phyloP scores from a whole-genome alignment of 2,797 vertebrate genomes.

The Rousettus madagascariensis region DNA sequence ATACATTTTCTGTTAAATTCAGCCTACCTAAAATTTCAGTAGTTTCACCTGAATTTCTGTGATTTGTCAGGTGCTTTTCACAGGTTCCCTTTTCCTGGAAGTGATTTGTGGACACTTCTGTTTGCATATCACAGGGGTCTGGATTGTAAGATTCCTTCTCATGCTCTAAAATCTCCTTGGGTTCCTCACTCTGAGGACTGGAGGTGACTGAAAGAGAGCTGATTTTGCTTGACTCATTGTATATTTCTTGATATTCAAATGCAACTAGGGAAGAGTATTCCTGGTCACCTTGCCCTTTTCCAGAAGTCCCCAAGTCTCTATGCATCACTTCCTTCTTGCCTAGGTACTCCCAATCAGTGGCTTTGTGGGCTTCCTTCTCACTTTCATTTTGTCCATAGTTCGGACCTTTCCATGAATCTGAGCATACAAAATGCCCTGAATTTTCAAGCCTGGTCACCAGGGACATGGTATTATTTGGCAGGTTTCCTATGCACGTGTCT shows the following conservation, averaged over 20 bases:
- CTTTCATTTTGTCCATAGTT: slow-evolving; percentile 22
- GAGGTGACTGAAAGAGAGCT: neutral
- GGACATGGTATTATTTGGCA: slow-evolving; percentile 81
- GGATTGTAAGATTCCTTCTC: neutral
- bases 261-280: slow-evolving; percentile 67
- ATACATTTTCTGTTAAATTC: slow-evolving; percentile 52
- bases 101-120: slow-evolving; percentile 77
- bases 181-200: slow-evolving; percentile 59
- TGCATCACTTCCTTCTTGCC: slow-evolving; percentile 5
- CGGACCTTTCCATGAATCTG: slow-evolving; percentile 73
- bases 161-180: neutral
- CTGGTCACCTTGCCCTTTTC: slow-evolving; percentile 39
- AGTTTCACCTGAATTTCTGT: slow-evolving; percentile 41
- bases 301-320: slow-evolving; percentile 47
- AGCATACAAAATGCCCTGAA: slow-evolving; percentile 78
- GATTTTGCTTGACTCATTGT: slow-evolving; percentile 34
- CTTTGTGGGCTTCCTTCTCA: slow-evolving; percentile 56
- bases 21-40: slow-evolving; percentile 29
- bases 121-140: slow-evolving; percentile 54
- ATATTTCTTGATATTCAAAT: slow-evolving; percentile 39
- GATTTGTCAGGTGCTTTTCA: slow-evolving; percentile 15
- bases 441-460: slow-evolving; percentile 83
- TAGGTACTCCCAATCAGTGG: neutral
- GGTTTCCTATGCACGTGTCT: slow-evolving; percentile 82
- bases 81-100: slow-evolving; percentile 43